phyloP scores from a whole-genome alignment of 2,888 invertebrate species.

The Chironomus tentans region DNA sequence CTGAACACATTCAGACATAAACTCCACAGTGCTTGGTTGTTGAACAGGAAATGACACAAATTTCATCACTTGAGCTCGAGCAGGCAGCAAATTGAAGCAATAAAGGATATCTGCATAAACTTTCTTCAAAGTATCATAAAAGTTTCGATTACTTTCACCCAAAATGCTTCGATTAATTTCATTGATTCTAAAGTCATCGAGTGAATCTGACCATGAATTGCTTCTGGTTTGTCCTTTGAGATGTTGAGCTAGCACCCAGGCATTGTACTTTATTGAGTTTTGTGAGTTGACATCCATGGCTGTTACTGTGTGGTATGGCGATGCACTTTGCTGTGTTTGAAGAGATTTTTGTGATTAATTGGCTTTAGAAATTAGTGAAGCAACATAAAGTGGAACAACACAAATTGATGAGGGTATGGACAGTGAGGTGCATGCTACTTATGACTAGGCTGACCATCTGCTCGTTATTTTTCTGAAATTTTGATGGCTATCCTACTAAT shows the following conservation, averaged over 20 bases:
- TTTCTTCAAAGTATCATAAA: constrained; percentile 75
- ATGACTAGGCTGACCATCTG: too few relatives aligned
- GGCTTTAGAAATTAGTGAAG: too few relatives aligned
- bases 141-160: constrained; percentile 37
- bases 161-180: constrained; percentile 31
- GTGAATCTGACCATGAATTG: constrained; percentile 79
- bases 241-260: constrained; percentile 61
- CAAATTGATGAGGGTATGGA: too few relatives aligned
- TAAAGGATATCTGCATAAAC: constrained; percentile 84
- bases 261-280: constrained; percentile 33
- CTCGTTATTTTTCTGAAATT: too few relatives aligned
- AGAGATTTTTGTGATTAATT: too few relatives aligned
- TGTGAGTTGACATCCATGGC: constrained; percentile 65
- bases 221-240: constrained; percentile 59
- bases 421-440: too few relatives aligned
- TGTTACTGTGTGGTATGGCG: constrained; percentile 83
- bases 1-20: constrained; percentile 60
- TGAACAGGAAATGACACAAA: constrained; percentile 46
- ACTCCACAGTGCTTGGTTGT: constrained; percentile 51
- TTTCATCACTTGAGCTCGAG: constrained; percentile 68
- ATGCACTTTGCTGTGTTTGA: constrained; percentile 56
- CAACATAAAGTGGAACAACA: too few relatives aligned
- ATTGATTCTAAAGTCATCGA: constrained; percentile 50
- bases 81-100: constrained; percentile 71
- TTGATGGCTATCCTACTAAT: too few relatives aligned